phyloP scores from a whole-genome alignment of 2,888 invertebrate species.

The Dryococelus australis region DNA sequence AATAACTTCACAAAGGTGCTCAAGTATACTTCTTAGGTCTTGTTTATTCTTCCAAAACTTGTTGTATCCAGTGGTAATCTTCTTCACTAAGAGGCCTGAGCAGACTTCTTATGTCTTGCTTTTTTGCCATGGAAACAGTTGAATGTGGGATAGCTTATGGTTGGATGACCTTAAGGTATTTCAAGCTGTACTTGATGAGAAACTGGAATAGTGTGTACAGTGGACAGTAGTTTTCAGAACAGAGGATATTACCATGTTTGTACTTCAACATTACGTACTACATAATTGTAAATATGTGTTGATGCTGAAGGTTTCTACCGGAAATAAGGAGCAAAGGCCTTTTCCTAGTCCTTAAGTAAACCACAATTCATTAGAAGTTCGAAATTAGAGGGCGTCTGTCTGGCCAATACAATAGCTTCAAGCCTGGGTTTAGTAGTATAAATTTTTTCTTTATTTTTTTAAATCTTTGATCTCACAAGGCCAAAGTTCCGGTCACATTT shows the following conservation, averaged over 20 bases:
- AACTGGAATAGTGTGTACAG: not conserved
- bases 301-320: not conserved
- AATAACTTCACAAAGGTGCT: not conserved
- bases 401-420: not conserved
- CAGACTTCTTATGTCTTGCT: too few relatives aligned
- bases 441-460: slow-evolving; percentile 1
- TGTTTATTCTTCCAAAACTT: too few relatives aligned
- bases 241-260: not conserved
- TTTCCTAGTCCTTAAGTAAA: not conserved
- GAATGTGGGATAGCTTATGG: not conserved
- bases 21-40: not conserved
- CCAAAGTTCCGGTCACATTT: slow-evolving; percentile 12
- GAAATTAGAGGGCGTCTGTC: not conserved
- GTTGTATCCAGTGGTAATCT: too few relatives aligned
- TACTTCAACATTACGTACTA: not conserved
- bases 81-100: too few relatives aligned
- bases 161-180: not conserved
- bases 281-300: not conserved
- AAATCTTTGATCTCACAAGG: slow-evolving; percentile 4
- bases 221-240: slow-evolving; percentile 27
- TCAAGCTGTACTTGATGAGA: not conserved
- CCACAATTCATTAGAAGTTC: not conserved
- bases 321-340: not conserved
- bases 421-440: not conserved
- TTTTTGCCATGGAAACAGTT: slow-evolving; percentile 5